Evolutionary conservation across 1,140 invertebrate species (phyloP), one percentile per base, ranked within the genome.

Genomic region (Zaprionus capensis): DNA sequence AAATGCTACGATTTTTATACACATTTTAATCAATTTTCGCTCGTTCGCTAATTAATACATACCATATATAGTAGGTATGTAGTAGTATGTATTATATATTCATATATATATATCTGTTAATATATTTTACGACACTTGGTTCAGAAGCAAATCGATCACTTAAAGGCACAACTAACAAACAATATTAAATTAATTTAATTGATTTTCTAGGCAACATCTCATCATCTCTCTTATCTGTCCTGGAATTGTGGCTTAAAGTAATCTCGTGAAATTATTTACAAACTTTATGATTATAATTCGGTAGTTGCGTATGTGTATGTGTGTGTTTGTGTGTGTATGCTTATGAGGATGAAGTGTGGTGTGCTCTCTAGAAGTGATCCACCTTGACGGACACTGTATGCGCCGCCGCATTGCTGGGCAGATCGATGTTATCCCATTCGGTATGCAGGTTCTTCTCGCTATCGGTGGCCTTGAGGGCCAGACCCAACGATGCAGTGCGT

Each of bases 371-470:
- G 93, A 98, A 98, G 93, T 98, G 97, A 93, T 98, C 97, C 56
- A 98, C 96, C 93, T 97, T 95, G 58, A 98, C 97, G 51, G 97
- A 96, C 9, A 98, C 96, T 76, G 96, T 97, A 91, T 97, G 97
- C 24, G 97, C 95, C 7, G 95, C 97, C 82, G 97, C 96, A 93
- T 95, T 97, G 38, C 95, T 95, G 78, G 94, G 96, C 88, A 95
- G 94, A 93, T 95, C 95, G 84, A 96, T 96, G 80, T 96, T 96
- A 82, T 96, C 94, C 96, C 96, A 96, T 92, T 96, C 95, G 15
- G 95, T 95, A 87, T 94, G 94, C 57, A 95, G 93, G 78, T 95
- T 95, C 69, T 94, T 93, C 93, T 96, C 95, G 6, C 95, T 97
- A 87, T 97, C 96, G 57, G 96, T 97, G 5, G 97, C 97, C 91